Base-by-base conservation (phyloP, 23 tunicate species). In the Diplosoma virens region DNA sequence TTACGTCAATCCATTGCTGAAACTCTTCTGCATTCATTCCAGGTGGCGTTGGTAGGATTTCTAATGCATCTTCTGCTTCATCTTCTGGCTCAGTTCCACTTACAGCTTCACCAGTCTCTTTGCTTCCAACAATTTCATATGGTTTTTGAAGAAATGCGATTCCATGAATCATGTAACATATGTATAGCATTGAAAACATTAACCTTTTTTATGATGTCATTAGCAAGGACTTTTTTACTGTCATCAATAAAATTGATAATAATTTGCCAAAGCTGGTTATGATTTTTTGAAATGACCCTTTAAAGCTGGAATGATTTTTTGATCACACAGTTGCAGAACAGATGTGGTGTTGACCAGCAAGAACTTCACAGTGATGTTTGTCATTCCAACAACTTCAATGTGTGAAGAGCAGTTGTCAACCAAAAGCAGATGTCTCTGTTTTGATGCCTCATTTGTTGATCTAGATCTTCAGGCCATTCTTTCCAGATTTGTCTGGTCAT, bases 321-420 rank as follows among this genome's bases (percentile, higher is more conserved):
- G 65, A 58, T 58, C 65, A 58, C 65, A 9, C 24, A 22, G 65
- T 58, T 58, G 65, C 65, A 58, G 65, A 58, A 58, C 65, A 58
- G 26, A 58, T 58, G 65, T 58, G 21, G 65, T 58, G 65, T 58
- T 58, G 65, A 22, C 65, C 65, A 22, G 65, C 21, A n/a, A 20
- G 65, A 20, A 58, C 65, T 58, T 58, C 65, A 58, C 65, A n/a
- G 65, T 58, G 65, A 58, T 23, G 65, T 58, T 58, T 58, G 26
- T 58, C 65, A 58, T n/a, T 58, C 65, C 65, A 23, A 11, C 65
- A 17, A 58, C 21, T 58, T 58, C 65, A 58, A 58, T 58, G 65
- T 58, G 65, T 23, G 65, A 20, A 9, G 65, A 58, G n/a, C 65
- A 58, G 65, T 58, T 58, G 65, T 58, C 65, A 22, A 58, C 65